Conservation (phyloP, 2,797 vertebrate species). For the Coluber constrictor region DNA sequence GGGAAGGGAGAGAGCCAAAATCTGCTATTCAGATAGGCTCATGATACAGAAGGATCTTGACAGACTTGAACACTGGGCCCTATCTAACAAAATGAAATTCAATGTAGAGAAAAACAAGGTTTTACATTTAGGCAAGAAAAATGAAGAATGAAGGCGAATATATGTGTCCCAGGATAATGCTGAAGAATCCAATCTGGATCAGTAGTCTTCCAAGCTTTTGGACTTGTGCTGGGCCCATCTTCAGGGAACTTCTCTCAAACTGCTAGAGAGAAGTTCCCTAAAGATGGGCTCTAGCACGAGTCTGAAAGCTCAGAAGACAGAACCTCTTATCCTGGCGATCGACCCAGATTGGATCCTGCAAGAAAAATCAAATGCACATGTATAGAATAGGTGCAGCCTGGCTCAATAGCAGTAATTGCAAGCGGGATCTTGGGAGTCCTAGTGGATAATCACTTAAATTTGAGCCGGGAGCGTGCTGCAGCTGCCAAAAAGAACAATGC, state of each 20-base stretch:
- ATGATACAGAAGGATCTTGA: background rate
- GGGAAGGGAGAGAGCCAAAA: background rate
- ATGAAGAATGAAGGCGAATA: background rate
- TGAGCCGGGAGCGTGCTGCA: background rate
- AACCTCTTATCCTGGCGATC: too few species aligned
- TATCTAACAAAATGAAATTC: background rate
- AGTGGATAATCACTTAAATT: background rate
- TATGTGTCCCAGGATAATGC: too few species aligned
- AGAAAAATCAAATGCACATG: background rate
- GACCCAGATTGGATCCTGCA: too few species aligned
- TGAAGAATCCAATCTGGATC: too few species aligned
- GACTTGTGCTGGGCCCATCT: too few species aligned
- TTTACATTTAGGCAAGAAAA: background rate
- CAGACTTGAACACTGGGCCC: background rate
- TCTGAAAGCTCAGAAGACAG: too few species aligned
- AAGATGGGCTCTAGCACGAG: too few species aligned
- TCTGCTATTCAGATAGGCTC: background rate
- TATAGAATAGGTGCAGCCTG: background rate
- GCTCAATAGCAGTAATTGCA: background rate
- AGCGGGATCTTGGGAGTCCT: background rate
- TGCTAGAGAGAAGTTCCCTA: too few species aligned
- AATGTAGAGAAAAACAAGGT: background rate
- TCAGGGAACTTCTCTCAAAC: too few species aligned
- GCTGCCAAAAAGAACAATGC: background rate
- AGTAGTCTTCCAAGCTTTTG: too few species aligned